A percentile compares a stretch with the other conserved stretches of the same genome.
Evolutionary conservation across 1,140 invertebrate genomes (phyloP).

Genomic region (Araneus ventricosus): DNA sequence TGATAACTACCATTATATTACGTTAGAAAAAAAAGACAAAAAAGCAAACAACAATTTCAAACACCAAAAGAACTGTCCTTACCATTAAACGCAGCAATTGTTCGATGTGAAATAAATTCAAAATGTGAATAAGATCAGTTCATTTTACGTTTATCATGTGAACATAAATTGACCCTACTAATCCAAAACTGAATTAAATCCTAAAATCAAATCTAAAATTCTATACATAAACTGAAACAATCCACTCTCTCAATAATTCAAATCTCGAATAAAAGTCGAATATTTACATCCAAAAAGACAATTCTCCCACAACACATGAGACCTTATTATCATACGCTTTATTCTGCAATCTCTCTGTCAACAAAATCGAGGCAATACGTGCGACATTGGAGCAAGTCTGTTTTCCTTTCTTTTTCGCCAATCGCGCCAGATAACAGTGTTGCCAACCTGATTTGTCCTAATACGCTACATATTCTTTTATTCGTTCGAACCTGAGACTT

Average conservation of each 20-base stretch:
- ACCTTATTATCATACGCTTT: conserved; percentile 5
- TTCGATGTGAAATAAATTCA: no score
- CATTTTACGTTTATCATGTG: no score
- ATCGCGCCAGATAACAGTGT: not conserved
- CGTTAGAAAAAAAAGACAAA: no score
- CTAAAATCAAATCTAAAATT: no score
- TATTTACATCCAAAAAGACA: conserved; percentile 11
- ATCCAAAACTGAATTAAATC: no score
- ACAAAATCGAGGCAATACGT: not conserved
- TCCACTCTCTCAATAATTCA: not conserved
- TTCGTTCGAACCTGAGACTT: not conserved
- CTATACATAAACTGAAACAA: no score
- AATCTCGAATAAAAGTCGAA: not conserved
- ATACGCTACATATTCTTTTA: conserved; percentile 2
- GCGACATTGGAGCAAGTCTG: not conserved
- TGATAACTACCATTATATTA: no score
- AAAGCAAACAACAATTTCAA: no score
- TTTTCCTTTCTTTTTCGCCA: not conserved
- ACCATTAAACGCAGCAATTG: no score
- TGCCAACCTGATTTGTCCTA: not conserved
- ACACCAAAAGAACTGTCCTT: no score
- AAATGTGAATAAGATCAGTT: no score
- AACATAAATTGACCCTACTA: no score
- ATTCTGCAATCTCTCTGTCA: not conserved
- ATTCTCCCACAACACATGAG: not conserved